These are phyloP conservation scores for Ascaphus truei DNA, from an alignment of 2,113 vertebrate species.

Conservation along the genomic window DNA sequence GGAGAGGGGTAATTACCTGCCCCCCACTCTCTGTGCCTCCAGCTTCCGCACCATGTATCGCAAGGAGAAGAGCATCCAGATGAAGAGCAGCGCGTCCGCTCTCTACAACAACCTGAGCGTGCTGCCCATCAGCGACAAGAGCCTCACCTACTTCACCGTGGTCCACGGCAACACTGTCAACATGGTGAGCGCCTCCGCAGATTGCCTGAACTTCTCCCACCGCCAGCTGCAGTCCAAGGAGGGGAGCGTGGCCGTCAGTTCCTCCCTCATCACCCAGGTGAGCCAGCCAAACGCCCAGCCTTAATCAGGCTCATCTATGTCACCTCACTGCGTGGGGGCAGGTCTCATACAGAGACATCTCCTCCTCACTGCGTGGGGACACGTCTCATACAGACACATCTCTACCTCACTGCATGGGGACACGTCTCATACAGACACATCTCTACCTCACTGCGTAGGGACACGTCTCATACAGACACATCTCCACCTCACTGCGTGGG, in stretches of 20 bases:
- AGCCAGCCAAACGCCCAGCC: not conserved
- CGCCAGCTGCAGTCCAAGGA: slow-evolving; percentile 84
- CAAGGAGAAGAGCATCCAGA: slow-evolving; percentile 71
- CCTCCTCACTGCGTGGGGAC: too few relatives aligned
- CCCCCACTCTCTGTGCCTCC: too few relatives aligned
- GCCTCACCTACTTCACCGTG: slow-evolving; percentile 71
- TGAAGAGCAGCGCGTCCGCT: slow-evolving; percentile 77
- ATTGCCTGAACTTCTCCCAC: slow-evolving; percentile 72
- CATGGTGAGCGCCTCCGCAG: slow-evolving; percentile 74
- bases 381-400: too few relatives aligned
- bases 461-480: too few relatives aligned
- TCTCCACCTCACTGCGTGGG: too few relatives aligned
- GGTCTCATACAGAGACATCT: too few relatives aligned
- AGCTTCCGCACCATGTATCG: slow-evolving; percentile 81
- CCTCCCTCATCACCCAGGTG: slow-evolving; percentile 85
- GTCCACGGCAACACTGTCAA: slow-evolving; percentile 79
- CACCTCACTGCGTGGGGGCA: too few relatives aligned
- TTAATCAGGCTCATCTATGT: too few relatives aligned
- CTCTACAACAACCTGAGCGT: slow-evolving; percentile 88
- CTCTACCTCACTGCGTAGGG: too few relatives aligned
- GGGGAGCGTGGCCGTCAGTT: slow-evolving; percentile 61
- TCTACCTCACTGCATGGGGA: too few relatives aligned
- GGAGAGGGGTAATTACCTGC: too few relatives aligned
- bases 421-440: too few relatives aligned
- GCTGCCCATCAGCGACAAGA: slow-evolving; percentile 62